Percentiles rank a stretch among this genome's conserved stretches.
Evolutionary conservation across 2,797 vertebrate genomes (phyloP).

Genomic region (Acanthornis magna): DNA sequence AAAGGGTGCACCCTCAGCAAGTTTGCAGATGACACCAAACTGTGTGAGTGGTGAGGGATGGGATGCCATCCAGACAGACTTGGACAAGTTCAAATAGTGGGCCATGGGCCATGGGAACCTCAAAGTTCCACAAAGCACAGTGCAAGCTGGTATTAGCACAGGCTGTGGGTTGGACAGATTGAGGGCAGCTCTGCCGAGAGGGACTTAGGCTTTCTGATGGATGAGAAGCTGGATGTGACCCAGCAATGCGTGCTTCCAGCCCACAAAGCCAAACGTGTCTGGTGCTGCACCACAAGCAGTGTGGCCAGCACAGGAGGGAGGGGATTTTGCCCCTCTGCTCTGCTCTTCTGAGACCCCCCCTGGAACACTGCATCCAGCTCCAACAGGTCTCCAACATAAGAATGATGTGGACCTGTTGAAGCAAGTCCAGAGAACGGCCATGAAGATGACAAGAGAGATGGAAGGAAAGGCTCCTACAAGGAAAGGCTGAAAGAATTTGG

Average conservation of each 20-base stretch:
- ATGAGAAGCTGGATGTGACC: neutral
- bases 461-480: fast-evolving
- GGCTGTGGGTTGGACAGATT: neutral
- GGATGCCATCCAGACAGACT: neutral
- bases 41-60: neutral
- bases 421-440: neutral
- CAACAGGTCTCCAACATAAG: neutral
- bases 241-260: neutral
- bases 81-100: neutral
- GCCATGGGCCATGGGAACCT: neutral
- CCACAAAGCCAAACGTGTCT: neutral
- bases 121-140: neutral
- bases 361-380: neutral
- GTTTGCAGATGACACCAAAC: neutral
- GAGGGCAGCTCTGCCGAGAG: neutral
- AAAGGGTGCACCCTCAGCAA: neutral
- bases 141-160: neutral
- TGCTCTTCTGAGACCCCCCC: neutral
- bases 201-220: neutral
- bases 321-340: neutral
- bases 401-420: neutral
- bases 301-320: neutral
- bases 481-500: neutral
- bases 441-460: neutral
- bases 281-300: neutral